Percentiles rank a stretch among this genome's conserved stretches.
Conservation (phyloP, 2,888 invertebrate species). For the Neuroscelio doddi region DNA sequence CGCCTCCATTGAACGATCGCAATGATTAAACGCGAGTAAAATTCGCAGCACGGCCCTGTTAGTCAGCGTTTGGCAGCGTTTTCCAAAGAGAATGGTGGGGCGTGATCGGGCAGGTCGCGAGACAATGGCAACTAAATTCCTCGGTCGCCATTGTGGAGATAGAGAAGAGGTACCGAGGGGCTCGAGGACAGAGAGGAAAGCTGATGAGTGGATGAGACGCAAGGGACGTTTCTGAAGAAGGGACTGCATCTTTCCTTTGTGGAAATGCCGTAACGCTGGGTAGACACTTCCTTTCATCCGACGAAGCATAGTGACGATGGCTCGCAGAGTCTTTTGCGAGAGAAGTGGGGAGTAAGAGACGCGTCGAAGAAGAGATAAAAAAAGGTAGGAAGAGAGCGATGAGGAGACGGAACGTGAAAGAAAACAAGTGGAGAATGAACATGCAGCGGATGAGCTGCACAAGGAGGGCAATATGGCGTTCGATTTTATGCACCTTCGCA, state of each 20-base stretch:
- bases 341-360: constrained; percentile 14
- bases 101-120: constrained; percentile 65
- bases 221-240: constrained; percentile 57
- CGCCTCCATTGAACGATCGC: constrained; percentile 16
- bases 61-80: constrained; percentile 66
- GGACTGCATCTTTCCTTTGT: constrained; percentile 64
- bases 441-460: constrained; percentile 17
- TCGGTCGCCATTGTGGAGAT: constrained; percentile 51
- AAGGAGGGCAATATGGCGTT: constrained; percentile 42
- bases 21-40: constrained; percentile 58
- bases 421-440: constrained; percentile 40
- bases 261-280: constrained; percentile 65
- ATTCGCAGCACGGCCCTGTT: constrained; percentile 61
- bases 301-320: constrained; percentile 55
- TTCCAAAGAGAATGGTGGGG: constrained; percentile 51
- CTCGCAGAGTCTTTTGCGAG: constrained; percentile 52
- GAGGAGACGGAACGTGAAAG: constrained; percentile 29
- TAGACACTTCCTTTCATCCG: constrained; percentile 68
- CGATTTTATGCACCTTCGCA: constrained; percentile 15
- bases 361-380: constrained; percentile 34
- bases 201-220: constrained; percentile 48
- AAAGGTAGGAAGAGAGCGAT: constrained; percentile 30
- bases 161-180: constrained; percentile 33
- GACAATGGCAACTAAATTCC: constrained; percentile 68
- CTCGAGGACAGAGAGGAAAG: constrained; percentile 38